Evolutionary conservation across 2,888 invertebrate species (phyloP).

Genomic region (Synergus laeviventris): DNA sequence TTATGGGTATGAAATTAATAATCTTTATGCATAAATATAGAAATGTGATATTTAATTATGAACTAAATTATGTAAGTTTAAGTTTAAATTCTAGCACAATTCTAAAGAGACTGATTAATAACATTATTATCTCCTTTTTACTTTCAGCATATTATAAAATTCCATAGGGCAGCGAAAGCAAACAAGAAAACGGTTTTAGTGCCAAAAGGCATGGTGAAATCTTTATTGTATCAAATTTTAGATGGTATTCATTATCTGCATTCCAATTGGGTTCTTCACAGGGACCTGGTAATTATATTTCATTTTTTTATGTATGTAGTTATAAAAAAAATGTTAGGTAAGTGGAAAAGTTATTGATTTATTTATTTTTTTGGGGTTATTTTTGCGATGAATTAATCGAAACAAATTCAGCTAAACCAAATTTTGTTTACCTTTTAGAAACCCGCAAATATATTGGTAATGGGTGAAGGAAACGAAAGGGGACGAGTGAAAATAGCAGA

Average conservation of each 20-base stretch:
- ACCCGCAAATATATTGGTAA: conserved; percentile 99
- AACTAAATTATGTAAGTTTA: conserved; percentile 29
- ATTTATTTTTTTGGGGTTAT: too few relatives aligned
- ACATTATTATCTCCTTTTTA: conserved; percentile 42
- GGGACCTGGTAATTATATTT: conserved; percentile 86
- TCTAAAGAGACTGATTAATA: conserved; percentile 16
- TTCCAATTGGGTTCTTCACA: conserved; percentile 98
- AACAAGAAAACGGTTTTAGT: conserved; percentile 97
- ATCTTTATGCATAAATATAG: conserved; percentile 6
- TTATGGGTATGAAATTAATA: conserved; percentile 83
- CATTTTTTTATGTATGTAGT: conserved; percentile 12
- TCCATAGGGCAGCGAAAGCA: conserved; percentile 97
- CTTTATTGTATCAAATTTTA: conserved; percentile 96
- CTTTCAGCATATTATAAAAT: conserved; percentile 95
- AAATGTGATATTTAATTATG: conserved; percentile 13
- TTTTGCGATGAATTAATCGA: too few relatives aligned
- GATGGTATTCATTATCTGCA: conserved; percentile 99
- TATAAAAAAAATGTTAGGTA: background rate
- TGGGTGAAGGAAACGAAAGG: conserved; percentile 98
- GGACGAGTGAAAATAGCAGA: conserved; percentile 99
- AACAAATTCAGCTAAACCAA: background rate
- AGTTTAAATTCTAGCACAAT: conserved; percentile 38
- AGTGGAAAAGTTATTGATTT: background rate
- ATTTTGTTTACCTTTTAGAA: conserved; percentile 80
- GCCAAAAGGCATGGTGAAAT: conserved; percentile 98